Base-by-base conservation (phyloP, 2,888 invertebrate genomes). In the Mycalesis mineus region DNA sequence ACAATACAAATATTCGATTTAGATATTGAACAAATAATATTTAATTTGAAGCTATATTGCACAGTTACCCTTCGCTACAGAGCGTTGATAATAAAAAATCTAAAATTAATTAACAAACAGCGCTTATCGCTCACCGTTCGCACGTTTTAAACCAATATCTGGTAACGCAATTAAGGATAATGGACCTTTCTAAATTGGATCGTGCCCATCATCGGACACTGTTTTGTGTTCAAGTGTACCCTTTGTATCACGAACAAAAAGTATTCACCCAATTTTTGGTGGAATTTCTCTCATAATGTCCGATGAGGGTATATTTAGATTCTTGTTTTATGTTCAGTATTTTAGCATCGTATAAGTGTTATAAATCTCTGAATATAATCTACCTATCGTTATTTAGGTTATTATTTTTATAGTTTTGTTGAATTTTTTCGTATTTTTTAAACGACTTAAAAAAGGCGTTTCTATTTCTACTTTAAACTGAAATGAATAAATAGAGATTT, bases 91-190 rank as follows among this genome's bases (percentile, higher is more conserved):
- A 37, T 22, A 37, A 49, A 49, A 39, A 28, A 28, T 13, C n/a
- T 1, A 36, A 4, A 28, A 39, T 37, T 49, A 39, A 49, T 49
- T 13, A 49, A 39, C 22, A 49, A 49, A 49, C 37, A 13, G 28
- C 37, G 39, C 28, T 39, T 49, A 49, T 49, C 36, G 28, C 39
- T 49, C 13, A 39, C 22, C 28, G 28, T 37, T 55, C 9, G 42
- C 53, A 49, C 56, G 56, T 56, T 51, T 52, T 41, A 53, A 56
- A 44, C 49, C 60, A 56, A 60, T 60, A 60, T 39, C 51, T 41
- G 51, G 40, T 31, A 41, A 41, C 41, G 28, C 51, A 51, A 41
- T 41, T 51, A 41, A 37, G 41, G 40, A 51, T 51, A 51, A 41
- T 51, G 51, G 41, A 29, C 40, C 51, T 28, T 41, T 31, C 40